Percentiles rank a stretch among this genome's conserved stretches.
These are phyloP conservation scores for Sesia apiformis DNA, from an alignment of 2,888 invertebrate genomes.

Conservation along the genomic window DNA sequence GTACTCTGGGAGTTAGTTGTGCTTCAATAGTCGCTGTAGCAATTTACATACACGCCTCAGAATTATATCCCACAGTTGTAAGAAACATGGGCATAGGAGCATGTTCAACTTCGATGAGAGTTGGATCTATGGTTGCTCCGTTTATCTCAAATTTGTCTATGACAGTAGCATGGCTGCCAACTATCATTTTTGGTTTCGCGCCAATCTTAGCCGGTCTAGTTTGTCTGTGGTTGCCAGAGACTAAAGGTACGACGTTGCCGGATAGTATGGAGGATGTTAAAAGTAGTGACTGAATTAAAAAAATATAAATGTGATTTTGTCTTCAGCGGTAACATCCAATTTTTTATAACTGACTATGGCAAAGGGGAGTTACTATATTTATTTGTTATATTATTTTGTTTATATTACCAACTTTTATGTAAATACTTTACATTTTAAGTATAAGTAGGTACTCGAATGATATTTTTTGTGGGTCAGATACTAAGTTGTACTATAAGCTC, in stretches of 20 bases:
- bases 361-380: too few relatives aligned
- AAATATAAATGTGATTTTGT: not conserved
- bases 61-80: conserved; percentile 90
- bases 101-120: conserved; percentile 86
- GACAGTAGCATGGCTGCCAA: conserved; percentile 77
- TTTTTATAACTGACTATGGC: too few relatives aligned
- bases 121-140: conserved; percentile 90
- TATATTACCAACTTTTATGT: too few relatives aligned
- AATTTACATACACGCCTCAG: conserved; percentile 89
- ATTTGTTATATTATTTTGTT: too few relatives aligned
- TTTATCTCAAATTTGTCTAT: conserved; percentile 79
- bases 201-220: conserved; percentile 78
- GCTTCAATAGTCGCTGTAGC: conserved; percentile 86
- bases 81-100: conserved; percentile 90
- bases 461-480: too few relatives aligned
- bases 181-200: conserved; percentile 80
- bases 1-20: conserved; percentile 84
- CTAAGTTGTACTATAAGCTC: too few relatives aligned
- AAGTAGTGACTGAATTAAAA: conserved; percentile 12
- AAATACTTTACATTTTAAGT: too few relatives aligned
- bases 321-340: too few relatives aligned
- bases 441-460: too few relatives aligned
- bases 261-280: conserved; percentile 85
- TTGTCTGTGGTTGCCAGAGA: conserved; percentile 83
- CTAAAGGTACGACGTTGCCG: conserved; percentile 80